Base-by-base conservation (phyloP, 2,888 invertebrate species). In the Masnerella sp. region DNA sequence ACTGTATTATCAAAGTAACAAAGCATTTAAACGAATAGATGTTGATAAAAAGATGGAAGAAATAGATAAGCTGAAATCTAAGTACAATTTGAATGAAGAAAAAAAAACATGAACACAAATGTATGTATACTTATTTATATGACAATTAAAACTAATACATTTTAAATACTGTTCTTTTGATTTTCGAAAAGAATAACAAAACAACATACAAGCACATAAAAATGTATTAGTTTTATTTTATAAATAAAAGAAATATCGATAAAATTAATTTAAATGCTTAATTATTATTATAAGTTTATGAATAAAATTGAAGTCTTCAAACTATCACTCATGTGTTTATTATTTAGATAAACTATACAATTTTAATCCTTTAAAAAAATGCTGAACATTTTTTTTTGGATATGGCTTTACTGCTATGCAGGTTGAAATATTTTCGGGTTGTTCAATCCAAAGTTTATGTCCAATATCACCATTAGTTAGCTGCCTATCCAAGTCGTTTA, bases 31-130 rank as follows among this genome's bases (percentile, higher is more conserved):
- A 89, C 94, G 96, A 78, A 92, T 97, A 76, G 98, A 98, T 88
- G 92, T 96, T 79, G 97, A 97, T 84, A 98, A 98, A 89, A 98
- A 98, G 88, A 93, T 95, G 87, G 98, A 98, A 87, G 97, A 98
- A 88, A 90, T 98, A 62, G 97, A 98, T 84, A 95, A 96, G 86
- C 92, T 98, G 87, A 98, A 98, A 89, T 94, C 95, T 77, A 98
- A 98, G 88, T 98, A 97, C 43, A 87, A 87, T 76, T 69, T 87
- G 4, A 84, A 83, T 18, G 87, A 87, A 0, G 87, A 87, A 2
- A 86, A 87, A 51, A 87, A 87, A 67, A 28, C 49, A 8, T 73
- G 18, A 72, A 9, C 7, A 30, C n/a, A n/a, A n/a, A n/a, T 30
- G 30, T 30, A 7, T 30, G 2, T 7, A n/a, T 2, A 7, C n/a